Base-by-base conservation (phyloP, 2,113 vertebrate species). In the Eulemur macaco region DNA sequence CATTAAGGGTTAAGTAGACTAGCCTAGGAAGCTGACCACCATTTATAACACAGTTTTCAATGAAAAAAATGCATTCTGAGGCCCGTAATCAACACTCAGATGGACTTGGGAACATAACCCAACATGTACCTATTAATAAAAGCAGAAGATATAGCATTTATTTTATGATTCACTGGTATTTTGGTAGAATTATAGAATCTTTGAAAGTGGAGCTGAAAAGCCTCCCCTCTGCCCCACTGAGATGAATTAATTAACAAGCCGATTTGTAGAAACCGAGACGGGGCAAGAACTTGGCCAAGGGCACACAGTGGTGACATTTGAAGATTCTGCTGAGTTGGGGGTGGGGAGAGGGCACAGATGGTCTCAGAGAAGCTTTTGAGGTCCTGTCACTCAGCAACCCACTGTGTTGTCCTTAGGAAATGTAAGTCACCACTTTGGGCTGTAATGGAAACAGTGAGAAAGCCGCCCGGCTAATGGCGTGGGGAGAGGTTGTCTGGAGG, bases 371-470 rank as follows among this genome's bases (percentile, higher is more conserved):
- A 2, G 12, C 37, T 82, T 42, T 47, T 0, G 9, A 68, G 0
- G 7, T 77, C 7, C 5, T 91, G 42, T 93, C 37, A 12, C 69
- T 64, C 18, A 66, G 71, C 89, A 86, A 25, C 64, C 21, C 42
- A 54, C 60, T n/a, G 20, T 50, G 39, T 27, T 58, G n/a, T 87
- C 56, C 14, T 90, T 78, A 77, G 95, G 73, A 95, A 95, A 89
- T 63, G 8, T 83, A 71, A 92, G 90, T 54, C 68, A 37, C 86
- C 13, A 6, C 66, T 81, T 82, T 37, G 89, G 63, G 86, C 91
- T 52, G 34, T 85, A 76, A 94, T 94, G 93, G 94, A 95, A 92
- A 95, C 4, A 56, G 66, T 80, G 77, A 94, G 97, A 81, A 88
- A 68, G 47, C 58, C 83, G 74, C 78, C 63, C 27, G 0, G 34